phyloP scores from a whole-genome alignment of 2,797 vertebrate genomes.

The Urophycis tenuis region DNA sequence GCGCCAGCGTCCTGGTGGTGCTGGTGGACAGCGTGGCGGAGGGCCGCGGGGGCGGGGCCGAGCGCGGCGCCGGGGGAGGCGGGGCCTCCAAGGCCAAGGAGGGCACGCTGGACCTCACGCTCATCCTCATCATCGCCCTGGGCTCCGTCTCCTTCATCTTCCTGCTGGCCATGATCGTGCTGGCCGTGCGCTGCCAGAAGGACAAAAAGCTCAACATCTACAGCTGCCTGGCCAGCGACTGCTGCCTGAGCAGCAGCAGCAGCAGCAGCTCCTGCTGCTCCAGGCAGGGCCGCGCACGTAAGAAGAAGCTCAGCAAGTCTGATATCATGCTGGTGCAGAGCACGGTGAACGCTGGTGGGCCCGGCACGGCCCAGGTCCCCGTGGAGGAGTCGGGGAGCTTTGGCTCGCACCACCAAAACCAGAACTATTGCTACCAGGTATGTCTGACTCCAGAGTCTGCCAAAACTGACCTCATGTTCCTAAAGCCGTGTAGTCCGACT shows the following conservation, averaged over 20 bases:
- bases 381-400: slow-evolving; percentile 87
- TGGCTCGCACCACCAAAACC: slow-evolving; percentile 86
- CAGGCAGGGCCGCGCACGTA: slow-evolving; percentile 81
- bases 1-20: slow-evolving; percentile 80
- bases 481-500: slow-evolving; percentile 91
- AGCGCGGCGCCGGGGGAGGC: slow-evolving; percentile 30
- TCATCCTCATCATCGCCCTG: slow-evolving; percentile 94
- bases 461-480: slow-evolving; percentile 98
- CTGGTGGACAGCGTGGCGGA: slow-evolving; percentile 83
- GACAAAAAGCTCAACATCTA: slow-evolving; percentile 95
- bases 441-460: slow-evolving; percentile 97
- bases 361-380: slow-evolving; percentile 74
- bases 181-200: slow-evolving; percentile 94
- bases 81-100: slow-evolving; percentile 71
- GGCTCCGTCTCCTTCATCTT: slow-evolving; percentile 94
- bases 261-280: slow-evolving; percentile 85
- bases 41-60: slow-evolving; percentile 53
- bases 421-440: slow-evolving; percentile 99
- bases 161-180: slow-evolving; percentile 94
- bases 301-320: slow-evolving; percentile 97
- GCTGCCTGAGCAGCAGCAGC: slow-evolving; percentile 78
- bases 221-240: slow-evolving; percentile 86
- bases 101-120: slow-evolving; percentile 83
- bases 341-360: slow-evolving; percentile 72
- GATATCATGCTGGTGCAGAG: slow-evolving; percentile 98